phyloP scores from a whole-genome alignment of 30 jellyfish, hydroid and myxozoan genomes.

The Chrysaora quinquecirrha region DNA sequence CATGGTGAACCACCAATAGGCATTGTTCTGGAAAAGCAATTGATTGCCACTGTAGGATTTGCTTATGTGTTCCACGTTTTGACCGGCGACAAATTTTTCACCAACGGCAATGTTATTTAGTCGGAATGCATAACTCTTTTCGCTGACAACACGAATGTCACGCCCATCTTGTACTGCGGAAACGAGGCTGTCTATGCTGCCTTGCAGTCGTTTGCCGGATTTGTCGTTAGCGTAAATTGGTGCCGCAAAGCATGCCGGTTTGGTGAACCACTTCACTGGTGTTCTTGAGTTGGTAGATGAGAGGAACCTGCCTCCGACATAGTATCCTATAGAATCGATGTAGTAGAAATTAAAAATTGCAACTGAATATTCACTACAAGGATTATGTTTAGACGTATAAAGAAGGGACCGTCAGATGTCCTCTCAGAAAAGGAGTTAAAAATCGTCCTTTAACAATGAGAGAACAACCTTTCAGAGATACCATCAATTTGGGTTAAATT shows the following conservation, averaged over 20 bases:
- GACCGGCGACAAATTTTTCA: neutral
- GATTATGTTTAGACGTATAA: no score
- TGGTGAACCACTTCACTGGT: neutral
- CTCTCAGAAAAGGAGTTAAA: no score
- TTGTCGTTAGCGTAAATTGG: neutral
- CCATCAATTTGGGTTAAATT: no score
- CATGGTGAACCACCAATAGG: slow-evolving; percentile 1
- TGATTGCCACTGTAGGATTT: neutral
- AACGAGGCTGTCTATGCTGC: neutral
- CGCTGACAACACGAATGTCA: neutral
- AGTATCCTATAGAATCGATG: neutral
- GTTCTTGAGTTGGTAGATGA: neutral
- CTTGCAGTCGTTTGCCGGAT: neutral
- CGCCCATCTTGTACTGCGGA: neutral
- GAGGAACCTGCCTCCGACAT: neutral
- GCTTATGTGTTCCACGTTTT: neutral
- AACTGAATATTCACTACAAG: no score
- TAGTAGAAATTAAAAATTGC: no score
- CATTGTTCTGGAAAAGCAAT: neutral
- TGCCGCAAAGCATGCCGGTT: neutral
- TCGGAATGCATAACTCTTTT: neutral
- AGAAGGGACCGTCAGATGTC: no score
- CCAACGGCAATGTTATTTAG: neutral
- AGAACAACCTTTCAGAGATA: no score
- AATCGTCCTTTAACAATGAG: no score